Evolutionary conservation across 2,113 vertebrate species (phyloP), one percentile per base, ranked within the genome.

Genomic region (Pelusios castaneus): DNA sequence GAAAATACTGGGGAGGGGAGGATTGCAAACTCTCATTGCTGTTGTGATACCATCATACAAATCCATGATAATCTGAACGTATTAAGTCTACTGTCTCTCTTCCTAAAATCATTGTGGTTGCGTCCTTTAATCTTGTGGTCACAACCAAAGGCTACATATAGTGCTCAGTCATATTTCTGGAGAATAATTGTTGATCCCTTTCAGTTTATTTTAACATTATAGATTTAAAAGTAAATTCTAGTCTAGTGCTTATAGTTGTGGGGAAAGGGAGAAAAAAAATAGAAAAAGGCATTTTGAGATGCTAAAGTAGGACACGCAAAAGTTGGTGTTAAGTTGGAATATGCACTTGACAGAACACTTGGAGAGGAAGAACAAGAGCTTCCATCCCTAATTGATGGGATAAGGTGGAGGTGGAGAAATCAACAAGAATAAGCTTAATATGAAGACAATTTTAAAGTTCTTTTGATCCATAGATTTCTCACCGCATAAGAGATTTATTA

Each of bases 81-180:
- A 58, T 29, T 58, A 58, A 29, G 29, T 9, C 29, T 12, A 58
- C 2, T 12, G 29, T 58, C 24, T 58, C 56, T 58, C 56, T 58
- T 58, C 16, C 56, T 58, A 58, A 58, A 58, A 58, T 58, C 89
- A 19, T 83, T 22, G 85, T 52, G 34, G 52, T 2, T 0, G 0
- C 5, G 76, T 89, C 25, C 14, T 13, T 84, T 87, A 80, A 1
- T 5, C 45, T 82, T 63, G 29, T 73, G 52, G 77, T 84, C 16
- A 81, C 1, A 4, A 43, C 8, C 25, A 24, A 56, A 4, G 6
- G 60, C 10, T 43, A 4, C 8, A 1, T 2, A 19, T 56, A 0
- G 0, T 38, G 12, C 11, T 16, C 25, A 86, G 7, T 41, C 58
- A 49, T 0, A 38, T n/a, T 38, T 38, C 8, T 70, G 29, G 2